Evolutionary conservation across 2,797 vertebrate genomes (phyloP).

Genomic region (Mastacembelus armatus): DNA sequence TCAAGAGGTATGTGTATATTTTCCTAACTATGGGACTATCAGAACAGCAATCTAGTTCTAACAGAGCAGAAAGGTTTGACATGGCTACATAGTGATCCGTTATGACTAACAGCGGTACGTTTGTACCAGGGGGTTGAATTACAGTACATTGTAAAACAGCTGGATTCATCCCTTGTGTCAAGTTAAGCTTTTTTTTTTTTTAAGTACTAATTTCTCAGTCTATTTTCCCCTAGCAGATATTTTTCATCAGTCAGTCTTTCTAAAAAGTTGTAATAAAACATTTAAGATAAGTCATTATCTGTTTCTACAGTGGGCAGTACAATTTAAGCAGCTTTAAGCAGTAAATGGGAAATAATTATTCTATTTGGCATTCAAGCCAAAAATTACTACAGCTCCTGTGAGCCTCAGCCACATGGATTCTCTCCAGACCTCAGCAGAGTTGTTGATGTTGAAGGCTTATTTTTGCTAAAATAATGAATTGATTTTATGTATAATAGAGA

Average conservation of each 20-base stretch:
- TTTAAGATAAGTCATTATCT: neutral
- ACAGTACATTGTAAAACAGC: neutral
- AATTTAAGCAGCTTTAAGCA: neutral
- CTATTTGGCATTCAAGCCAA: neutral
- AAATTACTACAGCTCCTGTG: neutral
- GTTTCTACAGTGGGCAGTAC: neutral
- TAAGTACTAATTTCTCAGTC: neutral
- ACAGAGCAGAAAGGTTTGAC: conserved; percentile 21
- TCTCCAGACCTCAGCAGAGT: neutral
- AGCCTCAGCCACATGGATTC: neutral
- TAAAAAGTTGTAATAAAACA: neutral
- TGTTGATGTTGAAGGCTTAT: neutral
- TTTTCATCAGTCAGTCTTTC: neutral
- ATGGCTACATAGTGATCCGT: conserved; percentile 34
- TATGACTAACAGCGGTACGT: conserved; percentile 15
- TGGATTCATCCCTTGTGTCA: conserved; percentile 12
- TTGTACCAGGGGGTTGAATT: conserved; percentile 27
- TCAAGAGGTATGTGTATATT: conserved; percentile 28
- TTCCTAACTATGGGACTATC: conserved; percentile 27
- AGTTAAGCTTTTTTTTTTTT: conserved; percentile 1
- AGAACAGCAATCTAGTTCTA: conserved; percentile 12
- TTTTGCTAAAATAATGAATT: too few species aligned
- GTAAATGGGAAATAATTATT: neutral
- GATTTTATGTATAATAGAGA: too few species aligned
- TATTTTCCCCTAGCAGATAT: neutral